These are phyloP conservation scores for Mirza zaza DNA, from an alignment of 2,113 vertebrate genomes.

Conservation along the genomic window DNA sequence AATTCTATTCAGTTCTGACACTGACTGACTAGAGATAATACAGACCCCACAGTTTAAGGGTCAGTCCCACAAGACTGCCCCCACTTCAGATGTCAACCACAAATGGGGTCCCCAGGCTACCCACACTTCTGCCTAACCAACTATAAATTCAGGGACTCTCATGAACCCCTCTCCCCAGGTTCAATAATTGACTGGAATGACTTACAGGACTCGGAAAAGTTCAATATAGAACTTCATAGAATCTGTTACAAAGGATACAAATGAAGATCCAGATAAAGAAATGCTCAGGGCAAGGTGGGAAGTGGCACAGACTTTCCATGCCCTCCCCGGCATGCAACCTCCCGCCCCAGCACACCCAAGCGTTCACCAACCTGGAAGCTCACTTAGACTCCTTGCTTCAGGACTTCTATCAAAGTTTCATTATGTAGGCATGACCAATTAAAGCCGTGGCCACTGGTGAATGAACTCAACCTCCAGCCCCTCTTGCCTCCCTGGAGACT, in stretches of 20 bases:
- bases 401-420: not conserved
- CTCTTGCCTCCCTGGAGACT: not conserved
- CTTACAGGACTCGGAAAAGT: not conserved
- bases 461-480: not conserved
- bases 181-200: not conserved
- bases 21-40: not conserved
- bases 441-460: not conserved
- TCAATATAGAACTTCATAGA: not conserved
- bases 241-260: not conserved
- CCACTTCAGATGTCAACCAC: not conserved
- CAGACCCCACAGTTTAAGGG: not conserved
- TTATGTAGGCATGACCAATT: not conserved
- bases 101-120: not conserved
- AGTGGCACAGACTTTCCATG: too few relatives aligned
- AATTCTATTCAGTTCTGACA: not conserved
- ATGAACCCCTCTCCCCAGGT: too few relatives aligned
- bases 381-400: not conserved
- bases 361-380: not conserved
- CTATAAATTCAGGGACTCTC: not conserved
- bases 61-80: not conserved
- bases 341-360: not conserved
- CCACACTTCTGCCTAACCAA: not conserved
- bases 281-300: accelerated
- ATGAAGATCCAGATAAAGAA: not conserved
- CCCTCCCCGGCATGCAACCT: too few relatives aligned